Conservation (phyloP, 64 coral and sea anemone genomes). For the Hydrozoanthus tunicans region DNA sequence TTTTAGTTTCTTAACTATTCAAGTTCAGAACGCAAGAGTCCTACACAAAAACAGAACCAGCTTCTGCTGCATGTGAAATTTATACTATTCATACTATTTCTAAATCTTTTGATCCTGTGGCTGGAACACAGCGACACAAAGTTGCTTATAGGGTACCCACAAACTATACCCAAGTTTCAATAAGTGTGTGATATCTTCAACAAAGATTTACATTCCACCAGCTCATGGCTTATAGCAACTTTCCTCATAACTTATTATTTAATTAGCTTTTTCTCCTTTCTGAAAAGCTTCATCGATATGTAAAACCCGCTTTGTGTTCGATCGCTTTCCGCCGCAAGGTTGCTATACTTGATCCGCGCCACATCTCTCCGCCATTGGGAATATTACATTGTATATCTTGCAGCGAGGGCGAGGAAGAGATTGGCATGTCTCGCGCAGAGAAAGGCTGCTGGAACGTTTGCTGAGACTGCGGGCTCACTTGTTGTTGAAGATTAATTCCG, state of each 20-base stretch:
- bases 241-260: no score
- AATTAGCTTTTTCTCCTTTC: no score
- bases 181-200: background rate
- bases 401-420: constrained; percentile 96
- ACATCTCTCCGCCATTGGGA: constrained; percentile 93
- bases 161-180: background rate
- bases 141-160: background rate
- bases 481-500: constrained; percentile 88
- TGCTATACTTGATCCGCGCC: constrained; percentile 93
- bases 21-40: no score
- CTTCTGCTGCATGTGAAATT: no score
- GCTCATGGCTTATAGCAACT: no score
- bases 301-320: constrained; percentile 85
- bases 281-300: constrained; percentile 43
- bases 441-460: constrained; percentile 84
- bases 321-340: constrained; percentile 92
- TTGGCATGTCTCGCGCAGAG: constrained; percentile 92
- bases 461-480: constrained; percentile 73
- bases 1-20: no score
- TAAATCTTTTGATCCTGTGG: no score
- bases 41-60: no score
- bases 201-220: background rate
- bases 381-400: constrained; percentile 98
- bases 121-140: background rate
- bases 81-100: no score